Conservation (phyloP, 1,140 invertebrate species). For the Doryteuthis pealeii region DNA sequence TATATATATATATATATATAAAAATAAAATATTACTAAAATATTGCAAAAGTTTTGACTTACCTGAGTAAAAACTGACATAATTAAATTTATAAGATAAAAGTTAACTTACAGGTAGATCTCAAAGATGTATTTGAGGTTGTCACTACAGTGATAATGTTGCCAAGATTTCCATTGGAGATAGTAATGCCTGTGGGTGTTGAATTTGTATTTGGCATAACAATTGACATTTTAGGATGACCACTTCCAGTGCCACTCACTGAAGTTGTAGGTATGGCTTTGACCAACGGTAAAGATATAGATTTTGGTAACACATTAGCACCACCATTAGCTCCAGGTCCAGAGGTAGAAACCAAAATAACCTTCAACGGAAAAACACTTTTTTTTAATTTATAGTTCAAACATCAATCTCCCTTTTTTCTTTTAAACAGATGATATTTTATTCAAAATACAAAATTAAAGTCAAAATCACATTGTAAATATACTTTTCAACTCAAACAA, state of each 20-base stretch:
- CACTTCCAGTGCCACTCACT: conserved; percentile 16
- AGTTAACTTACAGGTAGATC: conserved; percentile 24
- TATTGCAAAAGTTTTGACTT: too few species aligned
- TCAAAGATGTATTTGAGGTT: conserved; percentile 31
- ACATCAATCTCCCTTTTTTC: too few species aligned
- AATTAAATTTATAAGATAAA: too few species aligned
- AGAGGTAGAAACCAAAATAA: conserved; percentile 55
- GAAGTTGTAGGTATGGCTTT: conserved; percentile 26
- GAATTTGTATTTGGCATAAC: conserved; percentile 22
- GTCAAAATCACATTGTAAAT: too few species aligned
- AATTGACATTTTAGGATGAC: conserved; percentile 30
- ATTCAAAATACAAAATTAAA: too few species aligned
- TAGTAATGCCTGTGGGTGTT: conserved; percentile 24
- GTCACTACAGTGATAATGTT: conserved; percentile 44
- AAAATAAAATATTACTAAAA: too few species aligned
- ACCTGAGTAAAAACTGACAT: too few species aligned
- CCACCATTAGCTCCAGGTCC: conserved; percentile 33
- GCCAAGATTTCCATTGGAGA: conserved; percentile 31
- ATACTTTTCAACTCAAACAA: too few species aligned
- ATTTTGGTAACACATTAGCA: conserved; percentile 44
- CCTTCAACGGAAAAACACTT: conserved; percentile 30
- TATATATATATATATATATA: too few species aligned
- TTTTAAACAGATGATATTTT: too few species aligned
- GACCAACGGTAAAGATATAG: conserved; percentile 48
- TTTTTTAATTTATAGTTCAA: too few species aligned